Evolutionary conservation across 2,113 vertebrate species (phyloP).

Genomic region (Podiceps cristatus): DNA sequence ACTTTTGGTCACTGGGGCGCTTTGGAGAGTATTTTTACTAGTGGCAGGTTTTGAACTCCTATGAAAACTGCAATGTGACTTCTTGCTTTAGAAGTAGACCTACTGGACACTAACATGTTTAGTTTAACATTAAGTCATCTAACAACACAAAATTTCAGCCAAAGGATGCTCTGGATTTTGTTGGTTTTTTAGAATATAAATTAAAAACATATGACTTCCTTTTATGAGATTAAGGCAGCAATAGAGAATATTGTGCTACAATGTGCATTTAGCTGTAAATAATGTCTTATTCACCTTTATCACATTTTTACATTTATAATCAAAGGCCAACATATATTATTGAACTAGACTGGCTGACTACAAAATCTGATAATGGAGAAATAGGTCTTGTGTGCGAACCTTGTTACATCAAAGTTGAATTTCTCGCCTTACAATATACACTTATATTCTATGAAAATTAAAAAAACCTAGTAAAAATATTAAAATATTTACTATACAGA

Average conservation of each 20-base stretch:
- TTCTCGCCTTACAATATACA: constrained; percentile 34
- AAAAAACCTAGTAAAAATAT: constrained; percentile 67
- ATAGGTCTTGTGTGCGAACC: background rate
- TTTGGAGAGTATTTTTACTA: background rate
- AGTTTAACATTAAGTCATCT: background rate
- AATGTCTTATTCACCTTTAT: constrained; percentile 21
- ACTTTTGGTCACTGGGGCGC: background rate
- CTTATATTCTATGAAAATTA: constrained; percentile 51
- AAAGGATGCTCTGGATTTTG: background rate
- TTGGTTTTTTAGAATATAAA: background rate
- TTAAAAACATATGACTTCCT: background rate
- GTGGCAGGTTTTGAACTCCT: background rate
- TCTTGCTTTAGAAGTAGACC: background rate
- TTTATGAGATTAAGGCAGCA: constrained; percentile 70
- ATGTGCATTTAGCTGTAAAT: constrained; percentile 14
- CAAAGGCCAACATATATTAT: constrained; percentile 23
- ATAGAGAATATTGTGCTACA: constrained; percentile 54
- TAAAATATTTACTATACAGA: constrained; percentile 67
- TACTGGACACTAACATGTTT: background rate
- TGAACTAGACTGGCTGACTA: constrained; percentile 19
- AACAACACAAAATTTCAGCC: constrained; percentile 26
- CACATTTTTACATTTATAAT: background rate
- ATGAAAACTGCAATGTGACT: background rate
- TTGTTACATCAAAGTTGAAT: background rate
- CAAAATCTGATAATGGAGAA: constrained; percentile 14